Conservation (phyloP, 2,113 vertebrate genomes). For the Otocyon megalotis region DNA sequence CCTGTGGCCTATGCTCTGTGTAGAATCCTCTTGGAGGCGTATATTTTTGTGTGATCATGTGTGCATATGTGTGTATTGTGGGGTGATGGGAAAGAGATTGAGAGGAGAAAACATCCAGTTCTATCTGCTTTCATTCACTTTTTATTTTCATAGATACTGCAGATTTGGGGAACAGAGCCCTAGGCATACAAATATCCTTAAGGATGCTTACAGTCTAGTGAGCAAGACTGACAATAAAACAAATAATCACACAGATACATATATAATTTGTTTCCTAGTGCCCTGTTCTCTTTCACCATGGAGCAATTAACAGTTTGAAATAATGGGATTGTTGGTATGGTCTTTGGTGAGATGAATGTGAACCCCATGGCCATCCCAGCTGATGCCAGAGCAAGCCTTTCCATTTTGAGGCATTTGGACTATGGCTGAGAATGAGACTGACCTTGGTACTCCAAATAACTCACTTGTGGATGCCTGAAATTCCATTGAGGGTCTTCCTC, state of each 20-base stretch:
- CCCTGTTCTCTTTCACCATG: not conserved
- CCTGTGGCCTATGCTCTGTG: fast-evolving
- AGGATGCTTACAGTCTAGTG: not conserved
- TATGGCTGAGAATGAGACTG: not conserved
- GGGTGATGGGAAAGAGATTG: not conserved
- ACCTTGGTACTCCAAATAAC: not conserved
- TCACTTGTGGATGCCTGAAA: not conserved
- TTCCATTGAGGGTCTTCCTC: not conserved
- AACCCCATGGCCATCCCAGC: not conserved
- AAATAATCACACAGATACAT: not conserved
- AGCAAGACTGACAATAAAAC: not conserved
- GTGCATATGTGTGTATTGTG: not conserved
- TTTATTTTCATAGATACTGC: not conserved
- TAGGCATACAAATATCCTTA: not conserved
- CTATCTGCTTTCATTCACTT: not conserved
- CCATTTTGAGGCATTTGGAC: not conserved
- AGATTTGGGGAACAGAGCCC: not conserved
- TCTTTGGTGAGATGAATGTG: not conserved
- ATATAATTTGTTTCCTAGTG: not conserved
- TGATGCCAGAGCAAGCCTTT: not conserved
- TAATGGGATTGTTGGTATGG: not conserved
- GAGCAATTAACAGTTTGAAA: not conserved
- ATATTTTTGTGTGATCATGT: not conserved
- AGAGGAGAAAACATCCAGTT: not conserved
- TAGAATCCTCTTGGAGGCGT: not conserved